These are phyloP conservation scores for Drosophila kambysellisi DNA, from an alignment of 2,888 invertebrate genomes.

Conservation along the genomic window DNA sequence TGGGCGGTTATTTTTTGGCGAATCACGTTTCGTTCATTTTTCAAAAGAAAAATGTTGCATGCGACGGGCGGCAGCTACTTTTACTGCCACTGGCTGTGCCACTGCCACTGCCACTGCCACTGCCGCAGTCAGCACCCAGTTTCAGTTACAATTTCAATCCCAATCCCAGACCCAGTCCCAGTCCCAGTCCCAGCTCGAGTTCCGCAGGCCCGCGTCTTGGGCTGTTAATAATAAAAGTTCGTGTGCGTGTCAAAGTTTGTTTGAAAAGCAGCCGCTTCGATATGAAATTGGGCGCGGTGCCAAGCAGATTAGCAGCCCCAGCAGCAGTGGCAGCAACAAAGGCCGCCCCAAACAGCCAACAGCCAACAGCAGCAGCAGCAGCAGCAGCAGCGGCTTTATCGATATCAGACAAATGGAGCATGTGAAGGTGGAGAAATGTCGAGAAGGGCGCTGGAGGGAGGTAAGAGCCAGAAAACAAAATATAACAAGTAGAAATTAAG, in stretches of 20 bases:
- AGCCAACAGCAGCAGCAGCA: constrained; percentile 8
- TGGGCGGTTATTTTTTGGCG: constrained; percentile 67
- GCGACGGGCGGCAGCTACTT: constrained; percentile 75
- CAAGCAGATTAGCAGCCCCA: constrained; percentile 67
- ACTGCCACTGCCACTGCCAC: constrained; percentile 43
- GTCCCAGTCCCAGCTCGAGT: constrained; percentile 16
- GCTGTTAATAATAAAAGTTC: constrained; percentile 77
- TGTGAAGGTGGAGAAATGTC: constrained; percentile 34
- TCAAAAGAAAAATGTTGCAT: constrained; percentile 82
- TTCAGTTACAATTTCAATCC: constrained; percentile 38
- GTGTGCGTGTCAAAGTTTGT: constrained; percentile 82
- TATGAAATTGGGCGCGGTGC: constrained; percentile 75
- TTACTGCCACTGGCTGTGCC: constrained; percentile 72
- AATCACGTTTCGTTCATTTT: constrained; percentile 83
- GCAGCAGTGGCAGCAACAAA: constrained; percentile 3
- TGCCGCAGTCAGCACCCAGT: constrained; percentile 20
- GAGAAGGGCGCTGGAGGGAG: constrained; percentile 6
- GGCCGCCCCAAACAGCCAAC: constrained; percentile 21
- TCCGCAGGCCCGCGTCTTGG: constrained; percentile 23
- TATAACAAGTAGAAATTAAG: constrained; percentile 1
- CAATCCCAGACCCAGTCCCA: constrained; percentile 17
- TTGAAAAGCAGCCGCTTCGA: constrained; percentile 73
- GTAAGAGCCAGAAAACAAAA: constrained; percentile 37
- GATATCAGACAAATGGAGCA: constrained; percentile 61
- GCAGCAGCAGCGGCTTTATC: constrained; percentile 51